Conservation (phyloP, 1,140 invertebrate species). For the Belonocnema kinseyi region DNA sequence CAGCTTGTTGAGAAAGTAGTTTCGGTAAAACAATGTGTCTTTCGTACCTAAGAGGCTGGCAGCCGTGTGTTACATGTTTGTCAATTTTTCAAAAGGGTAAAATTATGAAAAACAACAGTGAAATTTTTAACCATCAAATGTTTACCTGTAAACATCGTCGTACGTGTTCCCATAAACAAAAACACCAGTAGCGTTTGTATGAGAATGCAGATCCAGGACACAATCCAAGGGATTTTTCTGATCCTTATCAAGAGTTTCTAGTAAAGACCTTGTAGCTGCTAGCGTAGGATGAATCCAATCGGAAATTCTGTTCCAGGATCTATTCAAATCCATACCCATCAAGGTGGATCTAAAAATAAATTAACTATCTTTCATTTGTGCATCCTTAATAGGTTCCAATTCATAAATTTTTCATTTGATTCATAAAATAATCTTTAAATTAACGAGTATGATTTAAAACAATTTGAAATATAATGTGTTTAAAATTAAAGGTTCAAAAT, state of each 20-base stretch:
- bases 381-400: not conserved
- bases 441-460: no score
- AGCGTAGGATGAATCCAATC: slow-evolving; percentile 93
- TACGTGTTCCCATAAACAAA: slow-evolving; percentile 98
- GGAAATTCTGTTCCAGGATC: slow-evolving; percentile 92
- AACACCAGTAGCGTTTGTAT: slow-evolving; percentile 92
- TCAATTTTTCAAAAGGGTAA: slow-evolving; percentile 33
- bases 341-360: slow-evolving; percentile 83
- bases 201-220: slow-evolving; percentile 95
- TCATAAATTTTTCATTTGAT: no score
- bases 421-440: no score
- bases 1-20: slow-evolving; percentile 87
- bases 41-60: slow-evolving; percentile 81
- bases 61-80: slow-evolving; percentile 40
- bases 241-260: slow-evolving; percentile 85
- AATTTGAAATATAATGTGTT: no score
- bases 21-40: slow-evolving; percentile 93
- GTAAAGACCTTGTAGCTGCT: slow-evolving; percentile 85
- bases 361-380: slow-evolving; percentile 24
- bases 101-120: not conserved
- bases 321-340: slow-evolving; percentile 94
- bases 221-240: slow-evolving; percentile 82
- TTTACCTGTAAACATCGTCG: slow-evolving; percentile 92
- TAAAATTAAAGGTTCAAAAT: no score
- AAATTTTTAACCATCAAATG: not conserved